A percentile compares a stretch with the other conserved stretches of the same genome.
phyloP scores from a whole-genome alignment of 2,888 invertebrate genomes.

The Steinernema scapterisci region DNA sequence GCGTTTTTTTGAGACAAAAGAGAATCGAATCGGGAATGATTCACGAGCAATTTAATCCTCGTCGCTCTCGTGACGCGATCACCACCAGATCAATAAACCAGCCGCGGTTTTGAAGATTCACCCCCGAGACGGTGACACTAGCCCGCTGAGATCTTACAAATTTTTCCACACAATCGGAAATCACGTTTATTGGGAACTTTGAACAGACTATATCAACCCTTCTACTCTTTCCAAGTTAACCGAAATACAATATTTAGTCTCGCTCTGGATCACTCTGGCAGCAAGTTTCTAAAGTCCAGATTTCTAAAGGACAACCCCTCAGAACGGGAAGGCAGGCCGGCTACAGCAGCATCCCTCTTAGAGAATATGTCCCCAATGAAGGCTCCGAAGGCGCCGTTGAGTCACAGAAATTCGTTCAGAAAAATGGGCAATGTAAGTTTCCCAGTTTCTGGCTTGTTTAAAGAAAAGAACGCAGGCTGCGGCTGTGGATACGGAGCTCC shows the following conservation, averaged over 20 bases:
- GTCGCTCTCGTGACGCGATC: conserved; percentile 2
- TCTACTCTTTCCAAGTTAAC: no score
- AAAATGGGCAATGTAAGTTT: background rate
- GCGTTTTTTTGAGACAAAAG: conserved; percentile 14
- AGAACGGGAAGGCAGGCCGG: conserved; percentile 32
- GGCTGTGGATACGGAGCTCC: conserved; percentile 55
- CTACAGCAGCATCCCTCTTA: conserved; percentile 31
- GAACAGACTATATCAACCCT: background rate
- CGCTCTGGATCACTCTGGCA: conserved; percentile 38
- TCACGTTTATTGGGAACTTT: background rate
- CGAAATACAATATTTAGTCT: conserved; percentile 34
- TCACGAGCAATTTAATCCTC: background rate
- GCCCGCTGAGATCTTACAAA: background rate
- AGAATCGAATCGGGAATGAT: background rate
- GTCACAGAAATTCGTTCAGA: background rate
- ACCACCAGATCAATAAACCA: background rate
- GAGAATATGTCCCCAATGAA: background rate
- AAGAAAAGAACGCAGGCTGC: no score
- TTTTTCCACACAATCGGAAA: background rate
- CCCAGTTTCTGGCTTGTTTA: no score
- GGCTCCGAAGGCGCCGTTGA: background rate
- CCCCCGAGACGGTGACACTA: background rate
- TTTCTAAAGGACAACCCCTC: conserved; percentile 22
- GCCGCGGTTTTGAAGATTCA: background rate
- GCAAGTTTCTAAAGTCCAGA: conserved; percentile 36